Conservation (phyloP, 2,888 invertebrate genomes). For the Tanytarsus gracilentus region DNA sequence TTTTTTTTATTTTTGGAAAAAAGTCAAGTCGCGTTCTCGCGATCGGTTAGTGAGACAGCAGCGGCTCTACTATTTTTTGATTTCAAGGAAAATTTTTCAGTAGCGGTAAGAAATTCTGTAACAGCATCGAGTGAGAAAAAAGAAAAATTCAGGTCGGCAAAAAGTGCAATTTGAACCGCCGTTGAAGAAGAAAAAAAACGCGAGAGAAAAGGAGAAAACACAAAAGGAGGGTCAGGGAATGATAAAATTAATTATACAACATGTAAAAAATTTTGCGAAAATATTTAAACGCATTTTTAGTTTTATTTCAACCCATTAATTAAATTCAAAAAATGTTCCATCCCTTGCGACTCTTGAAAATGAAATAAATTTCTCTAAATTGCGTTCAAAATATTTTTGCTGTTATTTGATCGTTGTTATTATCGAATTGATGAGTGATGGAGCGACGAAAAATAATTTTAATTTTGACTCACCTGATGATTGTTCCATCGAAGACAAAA, state of each 20-base stretch:
- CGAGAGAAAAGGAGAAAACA: background rate
- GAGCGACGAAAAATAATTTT: background rate
- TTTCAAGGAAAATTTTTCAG: slow-evolving; percentile 26
- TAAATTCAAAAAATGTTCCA: too few species aligned
- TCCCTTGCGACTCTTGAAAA: too few species aligned
- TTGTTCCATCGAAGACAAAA: slow-evolving; percentile 82
- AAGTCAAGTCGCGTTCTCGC: slow-evolving; percentile 26
- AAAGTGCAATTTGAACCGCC: slow-evolving; percentile 9
- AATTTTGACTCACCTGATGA: slow-evolving; percentile 51
- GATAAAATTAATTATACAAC: too few species aligned
- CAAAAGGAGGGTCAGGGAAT: too few species aligned
- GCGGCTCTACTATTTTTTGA: background rate
- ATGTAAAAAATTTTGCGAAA: too few species aligned
- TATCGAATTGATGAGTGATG: background rate
- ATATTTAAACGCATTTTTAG: too few species aligned
- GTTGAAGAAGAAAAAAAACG: background rate
- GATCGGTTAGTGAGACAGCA: slow-evolving; percentile 2
- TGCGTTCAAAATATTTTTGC: too few species aligned
- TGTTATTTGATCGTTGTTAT: too few species aligned
- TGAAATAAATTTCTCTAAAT: too few species aligned
- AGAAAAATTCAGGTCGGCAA: slow-evolving; percentile 22
- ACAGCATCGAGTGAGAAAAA: slow-evolving; percentile 16
- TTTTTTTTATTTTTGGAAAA: slow-evolving; percentile 28
- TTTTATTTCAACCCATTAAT: too few species aligned
- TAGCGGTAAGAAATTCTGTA: slow-evolving; percentile 26